Evolutionary conservation across 2,888 invertebrate genomes (phyloP).

Genomic region (Ferrisia virgata): DNA sequence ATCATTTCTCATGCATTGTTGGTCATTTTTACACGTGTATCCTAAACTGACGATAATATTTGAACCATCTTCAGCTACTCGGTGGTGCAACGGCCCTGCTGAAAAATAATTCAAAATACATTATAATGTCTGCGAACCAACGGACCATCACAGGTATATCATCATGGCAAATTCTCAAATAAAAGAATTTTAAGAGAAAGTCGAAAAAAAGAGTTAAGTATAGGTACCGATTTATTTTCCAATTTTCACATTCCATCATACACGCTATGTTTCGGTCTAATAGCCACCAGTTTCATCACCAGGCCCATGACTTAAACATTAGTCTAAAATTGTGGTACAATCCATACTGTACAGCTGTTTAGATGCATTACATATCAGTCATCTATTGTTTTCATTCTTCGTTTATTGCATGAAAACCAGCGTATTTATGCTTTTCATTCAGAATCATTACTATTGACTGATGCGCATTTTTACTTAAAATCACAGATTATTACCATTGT

Average conservation of each 20-base stretch:
- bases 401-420: too few relatives aligned
- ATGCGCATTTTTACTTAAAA: too few relatives aligned
- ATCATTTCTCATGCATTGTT: conserved; percentile 78
- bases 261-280: not conserved
- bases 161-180: not conserved
- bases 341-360: too few relatives aligned
- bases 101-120: not conserved
- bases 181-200: not conserved
- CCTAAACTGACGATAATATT: conserved; percentile 58
- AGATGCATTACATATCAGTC: too few relatives aligned
- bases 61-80: conserved; percentile 40
- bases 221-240: not conserved
- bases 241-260: not conserved
- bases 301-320: not conserved
- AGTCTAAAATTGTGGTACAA: too few relatives aligned
- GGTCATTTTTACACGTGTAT: conserved; percentile 68
- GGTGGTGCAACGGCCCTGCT: conserved; percentile 35
- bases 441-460: too few relatives aligned
- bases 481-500: too few relatives aligned
- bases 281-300: not conserved
- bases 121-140: not conserved
- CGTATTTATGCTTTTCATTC: too few relatives aligned
- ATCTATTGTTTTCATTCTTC: too few relatives aligned
- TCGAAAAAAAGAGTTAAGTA: not conserved
- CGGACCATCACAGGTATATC: too few relatives aligned